phyloP scores from a whole-genome alignment of 2,888 invertebrate species.

The Panopea generosa region DNA sequence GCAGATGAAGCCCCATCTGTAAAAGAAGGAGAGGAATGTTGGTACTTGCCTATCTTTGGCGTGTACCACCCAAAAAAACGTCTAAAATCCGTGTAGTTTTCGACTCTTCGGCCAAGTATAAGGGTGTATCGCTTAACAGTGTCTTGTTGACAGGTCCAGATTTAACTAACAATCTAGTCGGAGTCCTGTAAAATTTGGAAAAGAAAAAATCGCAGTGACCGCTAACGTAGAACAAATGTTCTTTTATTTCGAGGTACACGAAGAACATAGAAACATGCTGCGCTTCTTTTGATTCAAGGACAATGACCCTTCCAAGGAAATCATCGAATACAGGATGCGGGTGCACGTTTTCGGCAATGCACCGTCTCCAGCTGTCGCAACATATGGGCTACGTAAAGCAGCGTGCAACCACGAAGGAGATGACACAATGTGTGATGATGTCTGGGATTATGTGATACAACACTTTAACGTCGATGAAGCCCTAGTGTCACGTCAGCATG shows the following conservation, averaged over 20 bases:
- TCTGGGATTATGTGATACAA: too few relatives aligned
- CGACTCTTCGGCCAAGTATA: constrained; percentile 50
- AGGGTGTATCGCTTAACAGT: constrained; percentile 50
- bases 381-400: too few relatives aligned
- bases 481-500: too few relatives aligned
- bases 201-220: constrained; percentile 29
- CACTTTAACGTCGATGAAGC: too few relatives aligned
- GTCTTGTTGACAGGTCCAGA: constrained; percentile 50
- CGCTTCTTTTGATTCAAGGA: too few relatives aligned
- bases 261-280: constrained; percentile 43
- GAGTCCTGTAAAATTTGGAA: constrained; percentile 38
- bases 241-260: constrained; percentile 39
- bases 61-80: constrained; percentile 63
- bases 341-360: too few relatives aligned
- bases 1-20: constrained; percentile 53
- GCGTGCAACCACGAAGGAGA: too few relatives aligned
- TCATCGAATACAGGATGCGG: constrained; percentile 48
- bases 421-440: too few relatives aligned
- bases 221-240: constrained; percentile 59
- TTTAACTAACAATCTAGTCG: constrained; percentile 43
- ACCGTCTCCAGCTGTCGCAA: too few relatives aligned
- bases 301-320: constrained; percentile 21
- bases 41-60: constrained; percentile 52
- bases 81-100: constrained; percentile 50
- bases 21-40: constrained; percentile 38